Base-by-base conservation (phyloP, 2,888 invertebrate genomes). In the Polydrusus tereticollis region DNA sequence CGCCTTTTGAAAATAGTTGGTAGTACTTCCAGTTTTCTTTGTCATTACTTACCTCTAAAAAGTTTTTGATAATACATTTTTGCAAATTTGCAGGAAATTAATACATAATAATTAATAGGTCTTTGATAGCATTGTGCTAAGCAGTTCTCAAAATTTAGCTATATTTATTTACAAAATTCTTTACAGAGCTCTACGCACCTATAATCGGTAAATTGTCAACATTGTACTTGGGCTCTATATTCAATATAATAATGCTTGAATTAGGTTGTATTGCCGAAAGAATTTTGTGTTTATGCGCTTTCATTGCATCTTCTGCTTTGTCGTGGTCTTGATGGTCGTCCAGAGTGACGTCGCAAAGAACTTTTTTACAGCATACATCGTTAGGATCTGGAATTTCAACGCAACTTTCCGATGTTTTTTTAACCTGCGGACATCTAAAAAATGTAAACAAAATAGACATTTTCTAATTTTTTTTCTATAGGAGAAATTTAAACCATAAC, bases 261-360 rank as follows among this genome's bases (percentile, higher is more conserved):
- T 88, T 87, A 1, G 86, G 72, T 60, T 82, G 84, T 73, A 80
- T 83, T 1, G 85, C 86, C 10, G 81, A 78, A 33, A 82, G 36
- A 47, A 86, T 73, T 78, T 82, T 83, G 21, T 77, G 75, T 65
- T 80, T 80, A 14, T 33, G 36, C 10, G 50, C 41, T 63, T 73
- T 65, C 14, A 33, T 38, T 23, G 18, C 14, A 2, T 60, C 58
- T 12, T 73, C 73, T 58, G 69, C 73, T 58, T 73, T 73, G 16
- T 73, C 73, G 1, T 63, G 67, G 12, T 70, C 70, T 75, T 94
- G 94, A 75, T 93, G 93, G 63, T 89, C 94, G 75, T 93, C 93
- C 18, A 94, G 87, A 0, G 94, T 93, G 3, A 95, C 94, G 80
- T 95, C 95, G 82, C 96, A 97, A 2, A 95, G 88, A 73, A 95